phyloP scores from a whole-genome alignment of 2,888 invertebrate genomes.

The Drosophila austrosaltans region DNA sequence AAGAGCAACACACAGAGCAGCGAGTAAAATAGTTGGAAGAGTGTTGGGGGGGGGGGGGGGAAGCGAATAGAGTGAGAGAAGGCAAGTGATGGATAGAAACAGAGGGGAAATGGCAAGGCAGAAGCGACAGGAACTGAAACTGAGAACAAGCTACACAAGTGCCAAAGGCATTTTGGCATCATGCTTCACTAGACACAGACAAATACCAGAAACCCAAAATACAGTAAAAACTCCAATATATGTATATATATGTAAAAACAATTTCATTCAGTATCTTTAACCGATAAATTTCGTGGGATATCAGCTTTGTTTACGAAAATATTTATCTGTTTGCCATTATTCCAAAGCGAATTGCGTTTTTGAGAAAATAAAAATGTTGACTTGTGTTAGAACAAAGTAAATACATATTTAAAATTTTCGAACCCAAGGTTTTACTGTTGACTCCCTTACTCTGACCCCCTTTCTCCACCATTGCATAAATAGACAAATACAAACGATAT shows the following conservation, averaged over 20 bases:
- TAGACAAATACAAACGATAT: slow-evolving; percentile 18
- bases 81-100: neutral
- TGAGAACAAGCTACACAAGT: slow-evolving; percentile 19
- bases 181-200: slow-evolving; percentile 34
- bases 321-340: too few relatives aligned
- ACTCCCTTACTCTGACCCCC: neutral
- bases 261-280: too few relatives aligned
- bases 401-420: neutral
- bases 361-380: too few relatives aligned
- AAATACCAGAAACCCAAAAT: neutral
- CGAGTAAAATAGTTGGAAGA: neutral
- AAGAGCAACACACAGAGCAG: neutral
- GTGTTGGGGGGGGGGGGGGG: slow-evolving; percentile 19
- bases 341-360: too few relatives aligned
- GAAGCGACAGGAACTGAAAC: slow-evolving; percentile 13
- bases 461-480: neutral
- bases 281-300: too few relatives aligned
- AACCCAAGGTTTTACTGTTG: neutral
- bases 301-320: too few relatives aligned
- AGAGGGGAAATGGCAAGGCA: neutral
- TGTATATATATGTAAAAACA: too few relatives aligned
- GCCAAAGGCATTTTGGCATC: slow-evolving; percentile 48
- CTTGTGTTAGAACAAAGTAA: too few relatives aligned
- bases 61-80: neutral
- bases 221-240: slow-evolving; percentile 1